Conservation (phyloP, 2,888 invertebrate species). For the Napeogenes inachia region DNA sequence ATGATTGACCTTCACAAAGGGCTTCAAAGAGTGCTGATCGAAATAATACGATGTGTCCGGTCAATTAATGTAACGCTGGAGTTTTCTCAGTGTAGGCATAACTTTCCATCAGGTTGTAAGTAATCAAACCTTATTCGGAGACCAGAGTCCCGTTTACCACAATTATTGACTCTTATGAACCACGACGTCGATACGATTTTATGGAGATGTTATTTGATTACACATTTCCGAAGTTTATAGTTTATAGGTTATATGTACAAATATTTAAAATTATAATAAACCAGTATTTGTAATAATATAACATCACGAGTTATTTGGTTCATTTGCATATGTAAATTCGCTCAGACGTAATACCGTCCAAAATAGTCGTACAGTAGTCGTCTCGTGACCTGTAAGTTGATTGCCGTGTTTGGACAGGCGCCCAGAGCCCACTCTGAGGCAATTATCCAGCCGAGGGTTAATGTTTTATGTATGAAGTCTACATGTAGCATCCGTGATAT, state of each 20-base stretch:
- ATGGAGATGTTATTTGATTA: neutral
- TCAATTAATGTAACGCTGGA: conserved; percentile 25
- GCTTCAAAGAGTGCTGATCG: too few relatives aligned
- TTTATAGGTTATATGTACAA: too few relatives aligned
- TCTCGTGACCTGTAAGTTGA: conserved; percentile 20
- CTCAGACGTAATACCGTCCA: conserved; percentile 1
- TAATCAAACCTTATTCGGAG: conserved; percentile 28
- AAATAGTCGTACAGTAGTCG: conserved; percentile 16
- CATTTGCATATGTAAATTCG: neutral
- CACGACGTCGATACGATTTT: conserved; percentile 14
- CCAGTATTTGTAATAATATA: too few relatives aligned
- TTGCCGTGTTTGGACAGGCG: conserved; percentile 44
- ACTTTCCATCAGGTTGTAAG: conserved; percentile 26
- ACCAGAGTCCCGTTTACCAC: conserved; percentile 23
- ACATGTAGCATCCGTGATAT: conserved; percentile 13
- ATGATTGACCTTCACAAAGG: too few relatives aligned
- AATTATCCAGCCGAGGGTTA: conserved; percentile 36
- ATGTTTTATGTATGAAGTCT: conserved; percentile 34
- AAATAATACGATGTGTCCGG: conserved; percentile 24
- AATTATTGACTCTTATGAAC: conserved; percentile 22
- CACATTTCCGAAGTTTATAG: neutral
- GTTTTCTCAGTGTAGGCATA: conserved; percentile 25
- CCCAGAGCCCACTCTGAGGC: conserved; percentile 46
- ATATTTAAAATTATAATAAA: too few relatives aligned
- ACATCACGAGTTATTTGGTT: neutral